These are phyloP conservation scores for Bilobella aurantiaca DNA, from an alignment of 1,140 invertebrate genomes.

Conservation along the genomic window DNA sequence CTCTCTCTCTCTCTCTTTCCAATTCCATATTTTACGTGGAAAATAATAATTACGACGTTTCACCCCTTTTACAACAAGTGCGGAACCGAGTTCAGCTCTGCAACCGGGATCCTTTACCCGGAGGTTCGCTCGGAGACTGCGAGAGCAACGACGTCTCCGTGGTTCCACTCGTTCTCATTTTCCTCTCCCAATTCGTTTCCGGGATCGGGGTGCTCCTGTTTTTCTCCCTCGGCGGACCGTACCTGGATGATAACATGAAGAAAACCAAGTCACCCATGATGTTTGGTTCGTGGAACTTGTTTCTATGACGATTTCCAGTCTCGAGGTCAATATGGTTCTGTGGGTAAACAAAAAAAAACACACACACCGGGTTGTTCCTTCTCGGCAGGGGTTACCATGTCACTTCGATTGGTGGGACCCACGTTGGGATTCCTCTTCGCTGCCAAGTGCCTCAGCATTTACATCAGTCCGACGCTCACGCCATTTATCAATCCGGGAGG, in stretches of 20 bases:
- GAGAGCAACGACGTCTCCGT: too few relatives aligned
- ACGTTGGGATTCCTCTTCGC: conserved; percentile 61
- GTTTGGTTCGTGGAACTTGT: conserved; percentile 40
- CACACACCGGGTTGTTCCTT: too few relatives aligned
- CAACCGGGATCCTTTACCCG: conserved; percentile 38
- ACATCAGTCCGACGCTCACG: conserved; percentile 56
- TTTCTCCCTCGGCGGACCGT: conserved; percentile 56
- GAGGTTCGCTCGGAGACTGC: background rate
- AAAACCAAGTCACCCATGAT: conserved; percentile 55
- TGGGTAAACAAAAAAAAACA: too few relatives aligned
- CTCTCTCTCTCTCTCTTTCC: too few relatives aligned
- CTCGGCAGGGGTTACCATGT: conserved; percentile 33
- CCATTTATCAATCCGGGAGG: conserved; percentile 50
- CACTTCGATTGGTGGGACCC: conserved; percentile 43
- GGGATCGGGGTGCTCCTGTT: conserved; percentile 58
- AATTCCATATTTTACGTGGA: too few relatives aligned
- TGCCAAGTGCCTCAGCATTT: conserved; percentile 56
- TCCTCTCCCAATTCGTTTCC: conserved; percentile 56
- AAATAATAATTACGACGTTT: too few relatives aligned
- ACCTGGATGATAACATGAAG: conserved; percentile 59
- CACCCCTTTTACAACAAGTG: too few relatives aligned
- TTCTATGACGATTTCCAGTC: conserved; percentile 37
- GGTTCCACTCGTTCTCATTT: conserved; percentile 50
- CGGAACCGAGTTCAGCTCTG: too few relatives aligned
- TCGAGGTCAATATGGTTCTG: background rate